Conservation (phyloP, 2,888 invertebrate genomes). For the Nomada fabriciana region DNA sequence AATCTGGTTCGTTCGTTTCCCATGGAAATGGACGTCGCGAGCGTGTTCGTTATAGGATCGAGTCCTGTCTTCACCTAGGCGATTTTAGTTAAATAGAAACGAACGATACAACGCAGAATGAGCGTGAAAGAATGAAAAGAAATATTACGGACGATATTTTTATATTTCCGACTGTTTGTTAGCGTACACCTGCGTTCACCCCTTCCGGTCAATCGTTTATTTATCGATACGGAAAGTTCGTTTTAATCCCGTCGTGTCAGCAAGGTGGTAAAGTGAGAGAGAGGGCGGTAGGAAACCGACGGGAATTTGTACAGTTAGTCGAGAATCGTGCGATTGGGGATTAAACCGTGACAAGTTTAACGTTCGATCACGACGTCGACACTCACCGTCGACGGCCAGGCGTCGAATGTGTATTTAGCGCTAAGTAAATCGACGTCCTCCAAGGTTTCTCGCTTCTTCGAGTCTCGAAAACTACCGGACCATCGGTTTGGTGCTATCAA, state of each 20-base stretch:
- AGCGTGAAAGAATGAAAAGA: constrained; percentile 24
- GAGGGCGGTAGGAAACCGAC: neutral
- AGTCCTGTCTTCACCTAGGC: constrained; percentile 27
- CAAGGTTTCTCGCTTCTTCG: constrained; percentile 53
- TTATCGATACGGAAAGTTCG: constrained; percentile 40
- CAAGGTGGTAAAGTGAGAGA: neutral
- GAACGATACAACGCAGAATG: constrained; percentile 17
- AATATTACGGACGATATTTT: constrained; percentile 59
- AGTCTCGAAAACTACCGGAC: constrained; percentile 23
- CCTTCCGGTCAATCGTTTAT: constrained; percentile 35
- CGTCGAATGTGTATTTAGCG: constrained; percentile 61
- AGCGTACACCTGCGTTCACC: constrained; percentile 41
- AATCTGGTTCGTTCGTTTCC: constrained; percentile 8
- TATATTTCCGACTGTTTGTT: constrained; percentile 55
- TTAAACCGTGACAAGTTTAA: constrained; percentile 53
- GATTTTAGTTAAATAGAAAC: constrained; percentile 41
- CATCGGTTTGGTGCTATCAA: constrained; percentile 29
- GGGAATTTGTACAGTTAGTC: constrained; percentile 33
- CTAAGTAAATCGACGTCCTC: constrained; percentile 67
- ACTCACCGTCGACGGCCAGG: constrained; percentile 32
- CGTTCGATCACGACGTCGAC: constrained; percentile 53
- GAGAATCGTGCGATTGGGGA: constrained; percentile 45
- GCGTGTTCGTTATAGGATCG: constrained; percentile 33
- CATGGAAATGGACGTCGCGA: constrained; percentile 22
- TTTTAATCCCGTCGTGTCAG: constrained; percentile 32